Conservation (phyloP, 2,888 invertebrate genomes). For the Rhynchonema sp. region DNA sequence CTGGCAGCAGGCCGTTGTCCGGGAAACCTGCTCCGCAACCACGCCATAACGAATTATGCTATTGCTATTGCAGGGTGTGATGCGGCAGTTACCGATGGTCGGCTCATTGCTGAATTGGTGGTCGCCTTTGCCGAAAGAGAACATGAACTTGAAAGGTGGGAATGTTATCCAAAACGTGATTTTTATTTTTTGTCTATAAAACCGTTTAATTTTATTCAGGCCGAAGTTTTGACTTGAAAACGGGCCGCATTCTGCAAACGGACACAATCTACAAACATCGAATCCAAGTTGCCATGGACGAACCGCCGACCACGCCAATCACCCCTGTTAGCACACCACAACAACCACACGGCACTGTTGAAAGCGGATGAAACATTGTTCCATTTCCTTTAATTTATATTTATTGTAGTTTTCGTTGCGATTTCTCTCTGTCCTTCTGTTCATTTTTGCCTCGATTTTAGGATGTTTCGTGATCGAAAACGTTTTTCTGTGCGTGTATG, state of each 20-base stretch:
- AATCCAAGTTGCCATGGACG: background rate
- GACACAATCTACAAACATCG: slow-evolving; percentile 15
- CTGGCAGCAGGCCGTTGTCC: too few species aligned
- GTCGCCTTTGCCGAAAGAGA: slow-evolving; percentile 61
- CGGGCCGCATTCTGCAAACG: slow-evolving; percentile 21
- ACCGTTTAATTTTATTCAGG: too few species aligned
- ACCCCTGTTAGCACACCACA: background rate
- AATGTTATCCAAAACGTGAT: too few species aligned
- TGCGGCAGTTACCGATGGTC: slow-evolving; percentile 79
- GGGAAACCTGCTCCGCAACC: too few species aligned
- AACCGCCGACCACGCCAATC: background rate
- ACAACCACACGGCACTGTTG: background rate
- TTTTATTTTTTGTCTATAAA: background rate
- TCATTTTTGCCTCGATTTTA: too few species aligned
- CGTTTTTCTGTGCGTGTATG: too few species aligned
- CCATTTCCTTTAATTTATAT: too few species aligned
- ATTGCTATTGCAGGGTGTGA: slow-evolving; percentile 43
- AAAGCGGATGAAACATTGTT: too few species aligned
- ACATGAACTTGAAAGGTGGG: slow-evolving; percentile 51
- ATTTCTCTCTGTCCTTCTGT: too few species aligned
- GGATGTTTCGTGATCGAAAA: too few species aligned
- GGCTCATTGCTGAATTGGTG: slow-evolving; percentile 89
- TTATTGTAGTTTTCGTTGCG: too few species aligned
- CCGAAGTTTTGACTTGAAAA: slow-evolving; percentile 52
- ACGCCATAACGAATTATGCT: too few species aligned